Conservation (phyloP, 2,113 vertebrate genomes). For the Nannospalax galili region DNA sequence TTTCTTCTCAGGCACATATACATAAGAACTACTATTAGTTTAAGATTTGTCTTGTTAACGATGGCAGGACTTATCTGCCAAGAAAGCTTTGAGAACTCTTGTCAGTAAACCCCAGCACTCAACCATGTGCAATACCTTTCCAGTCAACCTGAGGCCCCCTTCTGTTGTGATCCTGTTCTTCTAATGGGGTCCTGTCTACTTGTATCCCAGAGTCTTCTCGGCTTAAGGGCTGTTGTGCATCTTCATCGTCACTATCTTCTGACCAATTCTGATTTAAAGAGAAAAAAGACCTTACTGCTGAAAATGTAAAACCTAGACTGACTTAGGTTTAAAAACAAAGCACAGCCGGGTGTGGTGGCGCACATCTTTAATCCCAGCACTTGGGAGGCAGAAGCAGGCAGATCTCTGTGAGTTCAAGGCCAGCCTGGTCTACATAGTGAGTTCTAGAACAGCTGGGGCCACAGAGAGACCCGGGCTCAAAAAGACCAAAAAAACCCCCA, state of each 20-base stretch:
- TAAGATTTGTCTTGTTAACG: neutral
- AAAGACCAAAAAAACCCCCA: too few relatives aligned
- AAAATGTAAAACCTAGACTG: neutral
- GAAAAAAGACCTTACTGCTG: neutral
- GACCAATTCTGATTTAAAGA: slow-evolving; percentile 91
- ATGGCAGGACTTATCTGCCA: neutral
- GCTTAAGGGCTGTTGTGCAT: slow-evolving; percentile 92
- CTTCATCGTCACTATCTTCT: slow-evolving; percentile 95
- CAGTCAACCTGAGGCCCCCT: slow-evolving; percentile 82
- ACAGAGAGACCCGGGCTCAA: too few relatives aligned
- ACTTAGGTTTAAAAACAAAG: slow-evolving; percentile 24
- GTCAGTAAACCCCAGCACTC: neutral
- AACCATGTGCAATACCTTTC: slow-evolving; percentile 83
- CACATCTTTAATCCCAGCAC: too few relatives aligned
- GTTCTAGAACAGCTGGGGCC: too few relatives aligned
- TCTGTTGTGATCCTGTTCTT: slow-evolving; percentile 91
- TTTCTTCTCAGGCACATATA: neutral
- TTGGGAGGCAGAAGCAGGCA: too few relatives aligned
- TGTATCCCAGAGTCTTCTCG: slow-evolving; percentile 99
- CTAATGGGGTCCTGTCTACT: slow-evolving; percentile 94
- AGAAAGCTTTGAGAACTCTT: neutral
- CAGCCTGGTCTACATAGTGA: too few relatives aligned
- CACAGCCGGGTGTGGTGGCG: too few relatives aligned
- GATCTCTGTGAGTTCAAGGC: too few relatives aligned
- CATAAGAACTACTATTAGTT: neutral